phyloP scores from a whole-genome alignment of 2,113 vertebrate species.

The Cynoglossus semilaevis region DNA sequence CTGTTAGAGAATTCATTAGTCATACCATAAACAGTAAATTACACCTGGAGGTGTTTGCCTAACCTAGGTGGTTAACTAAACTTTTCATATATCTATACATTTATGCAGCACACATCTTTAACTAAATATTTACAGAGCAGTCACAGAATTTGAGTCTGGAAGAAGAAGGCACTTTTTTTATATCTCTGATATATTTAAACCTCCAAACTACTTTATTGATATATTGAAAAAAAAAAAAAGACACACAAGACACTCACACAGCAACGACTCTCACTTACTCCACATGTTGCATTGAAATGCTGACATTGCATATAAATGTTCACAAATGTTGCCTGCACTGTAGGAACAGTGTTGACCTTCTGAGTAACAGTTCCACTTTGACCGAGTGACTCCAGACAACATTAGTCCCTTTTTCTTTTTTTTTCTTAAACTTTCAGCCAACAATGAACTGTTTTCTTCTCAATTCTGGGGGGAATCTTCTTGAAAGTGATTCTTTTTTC shows the following conservation, averaged over 20 bases:
- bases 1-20: too few relatives aligned
- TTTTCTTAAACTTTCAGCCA: not conserved
- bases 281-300: slow-evolving; percentile 58
- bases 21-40: too few relatives aligned
- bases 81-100: too few relatives aligned
- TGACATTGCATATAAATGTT: slow-evolving; percentile 40
- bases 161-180: too few relatives aligned
- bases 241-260: slow-evolving; percentile 44
- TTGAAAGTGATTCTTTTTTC: not conserved
- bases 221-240: slow-evolving; percentile 20
- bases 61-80: too few relatives aligned
- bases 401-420: not conserved
- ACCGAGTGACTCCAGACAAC: slow-evolving; percentile 11
- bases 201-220: slow-evolving; percentile 67
- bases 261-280: slow-evolving; percentile 30
- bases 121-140: not conserved
- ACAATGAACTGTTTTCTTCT: not conserved
- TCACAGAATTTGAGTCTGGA: not conserved
- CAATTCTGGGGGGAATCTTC: not conserved
- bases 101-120: not conserved
- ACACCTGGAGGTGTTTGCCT: too few relatives aligned
- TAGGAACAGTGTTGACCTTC: slow-evolving; percentile 7
- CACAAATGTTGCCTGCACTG: slow-evolving; percentile 6
- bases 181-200: slow-evolving; percentile 1
- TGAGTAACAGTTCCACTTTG: slow-evolving; percentile 10